phyloP scores from a whole-genome alignment of 2,888 invertebrate genomes.

The Ophraella communa region DNA sequence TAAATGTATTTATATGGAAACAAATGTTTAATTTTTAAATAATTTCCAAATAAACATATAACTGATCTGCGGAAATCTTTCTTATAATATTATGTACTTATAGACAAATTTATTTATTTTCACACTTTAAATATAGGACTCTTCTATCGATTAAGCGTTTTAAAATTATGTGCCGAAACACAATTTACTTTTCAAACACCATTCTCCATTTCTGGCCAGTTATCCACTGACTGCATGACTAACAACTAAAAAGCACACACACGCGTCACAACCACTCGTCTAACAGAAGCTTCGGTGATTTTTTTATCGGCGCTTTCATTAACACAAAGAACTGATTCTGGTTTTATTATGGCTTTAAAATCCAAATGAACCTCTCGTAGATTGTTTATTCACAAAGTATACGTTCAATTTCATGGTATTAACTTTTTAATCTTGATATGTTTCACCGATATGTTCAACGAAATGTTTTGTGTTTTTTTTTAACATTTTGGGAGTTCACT shows the following conservation, averaged over 20 bases:
- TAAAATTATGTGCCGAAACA: background rate
- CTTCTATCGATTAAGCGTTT: background rate
- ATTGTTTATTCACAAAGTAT: background rate
- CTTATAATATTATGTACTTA: too few relatives aligned
- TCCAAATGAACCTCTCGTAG: background rate
- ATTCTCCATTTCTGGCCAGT: background rate
- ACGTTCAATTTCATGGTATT: too few relatives aligned
- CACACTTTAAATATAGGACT: too few relatives aligned
- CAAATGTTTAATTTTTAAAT: too few relatives aligned
- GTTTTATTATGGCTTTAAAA: background rate
- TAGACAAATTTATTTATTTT: too few relatives aligned
- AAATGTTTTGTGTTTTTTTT: too few relatives aligned
- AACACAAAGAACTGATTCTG: background rate
- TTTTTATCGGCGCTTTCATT: background rate
- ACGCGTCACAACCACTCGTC: background rate
- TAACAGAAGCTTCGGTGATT: background rate
- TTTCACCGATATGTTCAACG: too few relatives aligned
- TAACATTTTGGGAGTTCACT: too few relatives aligned
- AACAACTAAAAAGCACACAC: background rate
- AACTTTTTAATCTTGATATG: too few relatives aligned
- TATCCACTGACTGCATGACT: constrained; percentile 2
- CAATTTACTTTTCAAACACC: background rate
- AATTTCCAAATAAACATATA: too few relatives aligned
- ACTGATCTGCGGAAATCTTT: too few relatives aligned
- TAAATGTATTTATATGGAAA: too few relatives aligned